Conservation (phyloP, 2,113 vertebrate species). For the Dendrocopos noguchii region DNA sequence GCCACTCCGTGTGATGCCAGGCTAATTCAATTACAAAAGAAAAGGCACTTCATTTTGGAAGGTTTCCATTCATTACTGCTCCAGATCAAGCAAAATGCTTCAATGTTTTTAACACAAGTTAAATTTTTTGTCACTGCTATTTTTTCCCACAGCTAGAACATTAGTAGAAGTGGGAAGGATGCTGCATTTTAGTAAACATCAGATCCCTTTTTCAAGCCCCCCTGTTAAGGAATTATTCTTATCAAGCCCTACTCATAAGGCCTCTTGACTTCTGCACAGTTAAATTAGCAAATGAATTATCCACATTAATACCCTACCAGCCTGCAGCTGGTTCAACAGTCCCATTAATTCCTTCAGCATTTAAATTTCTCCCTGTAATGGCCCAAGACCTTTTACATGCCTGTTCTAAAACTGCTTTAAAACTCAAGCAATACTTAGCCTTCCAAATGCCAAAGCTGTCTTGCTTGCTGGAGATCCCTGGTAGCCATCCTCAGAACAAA, state of each 20-base stretch:
- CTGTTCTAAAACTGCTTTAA: background rate
- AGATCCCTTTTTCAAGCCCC: background rate
- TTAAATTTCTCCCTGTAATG: background rate
- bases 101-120: background rate
- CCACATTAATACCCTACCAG: background rate
- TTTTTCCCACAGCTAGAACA: background rate
- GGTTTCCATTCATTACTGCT: background rate
- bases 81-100: background rate
- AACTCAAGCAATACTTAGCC: background rate
- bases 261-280: background rate
- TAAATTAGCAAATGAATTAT: background rate
- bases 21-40: background rate
- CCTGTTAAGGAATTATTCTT: background rate
- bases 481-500: background rate
- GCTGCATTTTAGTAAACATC: background rate
- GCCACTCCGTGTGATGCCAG: background rate
- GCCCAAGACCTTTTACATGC: background rate
- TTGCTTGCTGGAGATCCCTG: background rate
- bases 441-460: background rate
- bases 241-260: background rate
- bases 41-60: background rate
- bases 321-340: background rate
- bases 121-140: background rate
- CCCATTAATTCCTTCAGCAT: background rate
- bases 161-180: background rate